Percentiles rank a stretch among this genome's conserved stretches.
Conservation (phyloP, 1,140 invertebrate genomes). For the Solen grandis region DNA sequence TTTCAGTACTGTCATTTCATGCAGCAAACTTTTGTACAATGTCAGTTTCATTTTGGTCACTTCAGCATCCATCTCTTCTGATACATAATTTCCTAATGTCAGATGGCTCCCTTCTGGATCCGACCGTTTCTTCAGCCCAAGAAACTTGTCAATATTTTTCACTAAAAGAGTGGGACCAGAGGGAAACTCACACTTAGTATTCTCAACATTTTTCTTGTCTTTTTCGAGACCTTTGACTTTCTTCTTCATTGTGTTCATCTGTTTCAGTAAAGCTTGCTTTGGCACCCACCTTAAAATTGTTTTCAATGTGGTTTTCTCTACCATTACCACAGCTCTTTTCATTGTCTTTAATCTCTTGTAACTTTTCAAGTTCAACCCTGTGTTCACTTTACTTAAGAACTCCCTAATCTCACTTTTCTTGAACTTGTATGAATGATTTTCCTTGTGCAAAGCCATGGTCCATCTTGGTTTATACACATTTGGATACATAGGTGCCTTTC, state of each 20-base stretch:
- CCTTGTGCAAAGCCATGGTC: slow-evolving; percentile 52
- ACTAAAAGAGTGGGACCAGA: slow-evolving; percentile 66
- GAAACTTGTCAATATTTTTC: slow-evolving; percentile 68
- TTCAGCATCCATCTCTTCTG: slow-evolving; percentile 70
- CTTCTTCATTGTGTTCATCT: slow-evolving; percentile 22
- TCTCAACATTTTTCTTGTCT: not conserved
- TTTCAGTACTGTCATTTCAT: slow-evolving; percentile 58
- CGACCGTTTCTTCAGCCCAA: slow-evolving; percentile 68
- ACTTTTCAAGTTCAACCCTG: slow-evolving; percentile 65
- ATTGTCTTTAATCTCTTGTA: slow-evolving; percentile 57
- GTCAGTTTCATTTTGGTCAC: slow-evolving; percentile 68
- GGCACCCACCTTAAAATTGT: slow-evolving; percentile 68
- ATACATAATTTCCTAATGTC: slow-evolving; percentile 65
- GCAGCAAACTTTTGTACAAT: slow-evolving; percentile 67
- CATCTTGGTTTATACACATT: slow-evolving; percentile 66
- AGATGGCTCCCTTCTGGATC: slow-evolving; percentile 38
- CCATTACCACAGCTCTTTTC: slow-evolving; percentile 62
- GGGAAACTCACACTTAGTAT: slow-evolving; percentile 63
- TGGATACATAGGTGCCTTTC: slow-evolving; percentile 63
- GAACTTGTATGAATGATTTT: slow-evolving; percentile 72
- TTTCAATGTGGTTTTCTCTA: slow-evolving; percentile 60
- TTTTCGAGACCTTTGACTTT: slow-evolving; percentile 14
- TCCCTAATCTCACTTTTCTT: slow-evolving; percentile 64
- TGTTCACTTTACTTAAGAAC: slow-evolving; percentile 58
- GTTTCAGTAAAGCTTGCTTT: slow-evolving; percentile 40